phyloP scores from a whole-genome alignment of 2,113 vertebrate species.

The Paraplagusia blochii region DNA sequence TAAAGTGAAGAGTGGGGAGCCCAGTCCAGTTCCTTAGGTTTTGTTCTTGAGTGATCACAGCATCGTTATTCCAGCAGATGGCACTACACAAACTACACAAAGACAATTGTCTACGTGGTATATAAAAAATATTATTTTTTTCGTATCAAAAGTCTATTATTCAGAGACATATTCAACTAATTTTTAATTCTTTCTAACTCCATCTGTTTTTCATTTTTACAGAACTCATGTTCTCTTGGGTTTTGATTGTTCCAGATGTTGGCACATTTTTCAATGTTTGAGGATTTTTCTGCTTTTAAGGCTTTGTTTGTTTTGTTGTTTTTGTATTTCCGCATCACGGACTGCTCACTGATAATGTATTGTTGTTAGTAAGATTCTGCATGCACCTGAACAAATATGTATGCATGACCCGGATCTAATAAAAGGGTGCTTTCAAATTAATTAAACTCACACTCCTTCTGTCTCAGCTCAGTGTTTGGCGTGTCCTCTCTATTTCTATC shows the following conservation, averaged over 20 bases:
- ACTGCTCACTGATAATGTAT: constrained; percentile 22
- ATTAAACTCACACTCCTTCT: constrained; percentile 38
- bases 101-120: too few species aligned
- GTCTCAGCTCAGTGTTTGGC: constrained; percentile 6
- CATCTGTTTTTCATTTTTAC: too few species aligned
- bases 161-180: too few species aligned
- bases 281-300: not conserved
- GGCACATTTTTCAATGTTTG: constrained; percentile 4
- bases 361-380: constrained; percentile 23
- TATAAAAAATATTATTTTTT: too few species aligned
- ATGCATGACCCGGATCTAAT: constrained; percentile 25
- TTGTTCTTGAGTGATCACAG: too few species aligned
- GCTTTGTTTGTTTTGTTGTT: constrained; percentile 22
- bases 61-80: too few species aligned
- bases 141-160: too few species aligned
- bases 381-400: constrained; percentile 24
- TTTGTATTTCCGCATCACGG: not conserved
- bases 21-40: too few species aligned
- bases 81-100: too few species aligned
- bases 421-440: constrained; percentile 38
- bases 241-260: constrained; percentile 8
- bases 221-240: not conserved
- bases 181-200: too few species aligned
- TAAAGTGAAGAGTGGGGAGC: too few species aligned
- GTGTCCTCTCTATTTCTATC: not conserved